phyloP scores from a whole-genome alignment of 2,797 vertebrate genomes.

The Delichon dasypus region DNA sequence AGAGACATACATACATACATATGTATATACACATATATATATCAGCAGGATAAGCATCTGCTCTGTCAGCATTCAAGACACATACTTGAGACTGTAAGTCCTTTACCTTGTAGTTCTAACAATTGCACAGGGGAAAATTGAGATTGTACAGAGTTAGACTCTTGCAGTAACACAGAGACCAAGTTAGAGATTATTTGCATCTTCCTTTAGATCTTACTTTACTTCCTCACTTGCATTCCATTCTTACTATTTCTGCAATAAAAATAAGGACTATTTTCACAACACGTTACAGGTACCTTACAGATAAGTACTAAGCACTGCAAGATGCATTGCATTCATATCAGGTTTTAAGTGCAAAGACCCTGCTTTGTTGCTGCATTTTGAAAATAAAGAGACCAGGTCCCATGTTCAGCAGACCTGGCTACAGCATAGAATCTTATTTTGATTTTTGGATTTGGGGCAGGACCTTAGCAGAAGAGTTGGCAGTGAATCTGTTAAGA shows the following conservation, averaged over 20 bases:
- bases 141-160: not conserved
- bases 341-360: not conserved
- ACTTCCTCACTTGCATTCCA: not conserved
- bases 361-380: not conserved
- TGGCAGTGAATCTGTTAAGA: not conserved
- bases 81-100: not conserved
- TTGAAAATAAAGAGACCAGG: not conserved
- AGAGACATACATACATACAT: no score
- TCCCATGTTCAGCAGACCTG: not conserved
- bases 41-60: not conserved
- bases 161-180: not conserved
- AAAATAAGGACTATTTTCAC: not conserved
- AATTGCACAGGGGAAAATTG: not conserved
- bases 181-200: not conserved
- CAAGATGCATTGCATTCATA: not conserved
- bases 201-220: not conserved
- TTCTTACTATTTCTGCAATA: not conserved
- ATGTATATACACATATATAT: not conserved
- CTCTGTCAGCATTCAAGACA: not conserved
- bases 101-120: not conserved
- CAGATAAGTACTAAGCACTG: not conserved
- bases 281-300: not conserved
- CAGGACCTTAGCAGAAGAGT: not conserved
- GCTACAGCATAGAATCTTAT: not conserved
- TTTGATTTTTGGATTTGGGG: not conserved